Base-by-base conservation (phyloP, 2,888 invertebrate genomes). In the Hipparchia semele region DNA sequence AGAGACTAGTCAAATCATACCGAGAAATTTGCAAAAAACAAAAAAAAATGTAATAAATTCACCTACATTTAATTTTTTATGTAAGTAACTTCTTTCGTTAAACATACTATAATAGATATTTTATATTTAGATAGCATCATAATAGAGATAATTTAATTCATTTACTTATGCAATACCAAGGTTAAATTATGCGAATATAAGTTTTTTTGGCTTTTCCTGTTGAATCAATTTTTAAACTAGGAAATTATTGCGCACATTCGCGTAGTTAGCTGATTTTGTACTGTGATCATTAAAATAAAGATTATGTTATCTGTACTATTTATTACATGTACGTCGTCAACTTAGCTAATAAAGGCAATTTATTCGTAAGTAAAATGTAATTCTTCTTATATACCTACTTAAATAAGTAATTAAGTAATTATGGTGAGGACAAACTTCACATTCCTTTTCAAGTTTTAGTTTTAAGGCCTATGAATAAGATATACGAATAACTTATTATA, bases 221-320 rank as follows among this genome's bases (percentile, higher is more conserved):
- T 73, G 72, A 76, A 68, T 70, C 69, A 70, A 73, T 67, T 68
- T 59, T 51, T 84, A 84, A 86, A 87, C 84, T 87, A 86, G 82
- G 82, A 84, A 89, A 88, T 86, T 88, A 84, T 90, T 88, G 83
- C 93, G 93, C 93, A 93, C 93, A 93, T 88, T 90, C 89, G 92
- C 91, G 90, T 92, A 92, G 89, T 84, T 92, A 90, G 88, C 89
- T 87, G 86, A 87, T 90, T 88, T 89, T 87, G 87, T 91, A 91
- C 90, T 92, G 91, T 92, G 92, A 92, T 92, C 90, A 87, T 89
- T 90, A 65, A 83, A 88, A 86, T 87, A 86, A 86, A 80, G 79
- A 83, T 82, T 82, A 83, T 80, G 80, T 81, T 82, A 82, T 83
- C 82, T 81, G 79, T 83, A 73, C 61, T 72, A 73, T 70, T 72